These are phyloP conservation scores for Xenops minutus DNA, from an alignment of 2,797 vertebrate species.

Conservation along the genomic window DNA sequence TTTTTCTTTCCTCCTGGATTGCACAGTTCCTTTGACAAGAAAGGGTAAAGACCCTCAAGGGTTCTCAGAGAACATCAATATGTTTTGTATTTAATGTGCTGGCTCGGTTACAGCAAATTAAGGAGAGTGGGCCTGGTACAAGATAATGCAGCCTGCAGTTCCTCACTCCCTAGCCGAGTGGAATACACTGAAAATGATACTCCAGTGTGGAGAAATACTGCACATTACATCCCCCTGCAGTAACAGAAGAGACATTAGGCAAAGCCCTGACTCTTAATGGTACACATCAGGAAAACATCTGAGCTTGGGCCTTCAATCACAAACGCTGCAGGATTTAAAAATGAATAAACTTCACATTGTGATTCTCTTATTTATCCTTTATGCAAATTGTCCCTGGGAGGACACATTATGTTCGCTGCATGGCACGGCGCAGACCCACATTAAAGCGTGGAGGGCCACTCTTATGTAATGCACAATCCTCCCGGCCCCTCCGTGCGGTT, in stretches of 20 bases:
- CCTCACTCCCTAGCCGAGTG: conserved; percentile 70
- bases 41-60: conserved; percentile 81
- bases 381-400: conserved; percentile 86
- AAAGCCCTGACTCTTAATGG: conserved; percentile 84
- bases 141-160: conserved; percentile 74
- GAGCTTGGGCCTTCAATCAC: conserved; percentile 87
- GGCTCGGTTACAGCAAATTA: conserved; percentile 83
- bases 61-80: conserved; percentile 80
- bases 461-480: conserved; percentile 65
- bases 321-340: conserved; percentile 87
- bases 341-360: conserved; percentile 90
- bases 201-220: conserved; percentile 76
- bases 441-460: conserved; percentile 71
- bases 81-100: conserved; percentile 83
- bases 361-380: conserved; percentile 88
- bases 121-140: conserved; percentile 72
- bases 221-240: conserved; percentile 77
- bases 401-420: conserved; percentile 78
- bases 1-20: conserved; percentile 70
- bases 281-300: conserved; percentile 85
- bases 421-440: conserved; percentile 76
- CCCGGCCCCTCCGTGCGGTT: neutral
- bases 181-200: conserved; percentile 77
- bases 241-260: conserved; percentile 83
- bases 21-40: conserved; percentile 74